Evolutionary conservation across 2,888 invertebrate genomes (phyloP), one percentile per base, ranked within the genome.

Genomic region (Phlogophora meticulosa): DNA sequence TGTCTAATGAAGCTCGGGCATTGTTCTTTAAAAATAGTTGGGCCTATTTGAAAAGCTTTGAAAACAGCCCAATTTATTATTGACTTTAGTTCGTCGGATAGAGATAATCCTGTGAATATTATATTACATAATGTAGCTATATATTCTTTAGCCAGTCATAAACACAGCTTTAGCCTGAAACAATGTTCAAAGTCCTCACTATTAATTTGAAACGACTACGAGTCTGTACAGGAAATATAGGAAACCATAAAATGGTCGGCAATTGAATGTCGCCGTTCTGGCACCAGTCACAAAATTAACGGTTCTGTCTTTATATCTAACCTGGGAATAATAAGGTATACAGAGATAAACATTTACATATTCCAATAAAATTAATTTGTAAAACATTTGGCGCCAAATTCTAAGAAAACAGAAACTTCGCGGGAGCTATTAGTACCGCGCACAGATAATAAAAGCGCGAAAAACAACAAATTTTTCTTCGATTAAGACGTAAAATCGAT

Each of bases 401-500:
- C 43, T 20, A 2, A 11, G 11, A 42, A 52, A 58, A 43, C n/a
- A 55, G 46, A 42, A 40, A 34, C 13, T 17, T 13, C 10, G 1
- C 10, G n/a, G 17, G 48, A 66, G 28, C 46, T 69, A 49, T 72
- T 63, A 65, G 42, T 66, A 66, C 72, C 20, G 43, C 48, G 51
- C 53, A 72, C 42, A 72, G 71, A 60, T 56, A 69, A 79, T 81
- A 81, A 82, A 85, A 64, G 70, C 32, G 64, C 70, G 57, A 82
- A 78, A 82, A 80, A 71, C 69, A 84, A 84, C 80, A 84, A 74
- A 71, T 73, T 66, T 78, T 59, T 38, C 63, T 43, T 87, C 83
- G 86, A 91, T 91, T 88, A 84, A 91, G 91, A 89, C 91, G 86
- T 90, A 81, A 89, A 87, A 89, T 84, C 82, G 78, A 86, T 87